Evolutionary conservation across 2,888 invertebrate genomes (phyloP).

Genomic region (Tetramorium bicarinatum): DNA sequence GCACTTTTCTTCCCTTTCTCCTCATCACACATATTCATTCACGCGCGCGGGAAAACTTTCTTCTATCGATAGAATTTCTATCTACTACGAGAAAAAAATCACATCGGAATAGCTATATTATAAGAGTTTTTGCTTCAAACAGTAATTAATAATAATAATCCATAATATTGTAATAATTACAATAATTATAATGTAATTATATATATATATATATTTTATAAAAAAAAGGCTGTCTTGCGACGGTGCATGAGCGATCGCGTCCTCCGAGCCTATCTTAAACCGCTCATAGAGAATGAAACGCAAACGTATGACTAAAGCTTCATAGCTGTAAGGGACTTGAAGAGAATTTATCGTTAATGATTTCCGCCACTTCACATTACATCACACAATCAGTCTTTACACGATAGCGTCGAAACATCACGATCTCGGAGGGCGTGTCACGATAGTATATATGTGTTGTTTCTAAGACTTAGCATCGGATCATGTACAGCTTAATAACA

Average conservation of each 20-base stretch:
- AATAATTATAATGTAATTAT: conserved; percentile 63
- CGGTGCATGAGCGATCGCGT: conserved; percentile 70
- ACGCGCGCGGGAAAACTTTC: conserved; percentile 40
- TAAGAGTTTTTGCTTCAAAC: conserved; percentile 63
- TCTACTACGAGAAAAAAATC: conserved; percentile 74
- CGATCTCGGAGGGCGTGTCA: conserved; percentile 71
- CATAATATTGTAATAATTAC: conserved; percentile 63
- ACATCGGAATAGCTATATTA: conserved; percentile 71
- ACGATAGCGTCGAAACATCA: conserved; percentile 31
- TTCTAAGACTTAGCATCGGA: conserved; percentile 73
- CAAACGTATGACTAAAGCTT: conserved; percentile 29
- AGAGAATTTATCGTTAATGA: conserved; percentile 25
- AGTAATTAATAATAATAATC: conserved; percentile 71
- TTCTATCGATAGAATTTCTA: conserved; percentile 59
- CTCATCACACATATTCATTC: conserved; percentile 48
- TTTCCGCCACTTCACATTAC: neutral
- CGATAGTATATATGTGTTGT: conserved; percentile 56
- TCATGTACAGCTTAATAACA: conserved; percentile 26
- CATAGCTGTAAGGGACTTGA: neutral
- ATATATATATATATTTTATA: conserved; percentile 67
- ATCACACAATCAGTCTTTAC: conserved; percentile 47
- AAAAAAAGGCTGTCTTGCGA: conserved; percentile 70
- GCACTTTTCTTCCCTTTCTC: conserved; percentile 20
- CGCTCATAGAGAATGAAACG: conserved; percentile 33
- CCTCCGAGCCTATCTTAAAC: conserved; percentile 67